phyloP scores from a whole-genome alignment of 2,113 vertebrate genomes.

The Serranochromis macrocephalus region DNA sequence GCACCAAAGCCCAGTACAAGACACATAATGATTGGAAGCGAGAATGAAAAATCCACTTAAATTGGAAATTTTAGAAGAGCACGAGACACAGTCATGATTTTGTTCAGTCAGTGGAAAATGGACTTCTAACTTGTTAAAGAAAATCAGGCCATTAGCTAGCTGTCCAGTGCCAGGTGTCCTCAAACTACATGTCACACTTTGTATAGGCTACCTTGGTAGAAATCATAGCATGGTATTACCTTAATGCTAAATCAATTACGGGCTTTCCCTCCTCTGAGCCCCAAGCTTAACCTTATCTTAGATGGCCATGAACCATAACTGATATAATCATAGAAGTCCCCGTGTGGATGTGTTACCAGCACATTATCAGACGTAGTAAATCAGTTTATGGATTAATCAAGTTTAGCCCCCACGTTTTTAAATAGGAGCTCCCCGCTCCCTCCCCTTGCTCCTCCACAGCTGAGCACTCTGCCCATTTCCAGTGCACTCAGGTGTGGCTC shows the following conservation, averaged over 20 bases:
- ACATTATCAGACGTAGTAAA: conserved; percentile 61
- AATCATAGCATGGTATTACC: conserved; percentile 17
- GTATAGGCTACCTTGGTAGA: neutral
- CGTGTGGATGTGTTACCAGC: conserved; percentile 56
- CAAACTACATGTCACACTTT: conserved; percentile 19
- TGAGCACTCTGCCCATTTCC: conserved; percentile 43
- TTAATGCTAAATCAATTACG: conserved; percentile 49
- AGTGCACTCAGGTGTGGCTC: conserved; percentile 61
- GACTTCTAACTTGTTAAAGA: neutral
- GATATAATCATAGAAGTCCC: conserved; percentile 58
- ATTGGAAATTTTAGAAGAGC: neutral
- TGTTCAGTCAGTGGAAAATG: neutral
- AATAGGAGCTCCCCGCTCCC: neutral
- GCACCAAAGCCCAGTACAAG: neutral
- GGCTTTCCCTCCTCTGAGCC: conserved; percentile 15
- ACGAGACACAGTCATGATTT: neutral
- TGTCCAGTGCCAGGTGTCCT: neutral
- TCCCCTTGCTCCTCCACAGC: neutral
- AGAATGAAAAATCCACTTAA: neutral
- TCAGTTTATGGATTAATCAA: conserved; percentile 72
- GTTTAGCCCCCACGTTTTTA: conserved; percentile 47
- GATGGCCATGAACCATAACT: conserved; percentile 60
- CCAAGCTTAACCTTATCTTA: conserved; percentile 57
- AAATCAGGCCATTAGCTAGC: neutral
- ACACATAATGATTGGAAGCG: neutral